Percentiles rank a stretch among this genome's conserved stretches.
These are phyloP conservation scores for Odocoileus virginianus DNA, from an alignment of 2,113 vertebrate genomes.

Conservation along the genomic window DNA sequence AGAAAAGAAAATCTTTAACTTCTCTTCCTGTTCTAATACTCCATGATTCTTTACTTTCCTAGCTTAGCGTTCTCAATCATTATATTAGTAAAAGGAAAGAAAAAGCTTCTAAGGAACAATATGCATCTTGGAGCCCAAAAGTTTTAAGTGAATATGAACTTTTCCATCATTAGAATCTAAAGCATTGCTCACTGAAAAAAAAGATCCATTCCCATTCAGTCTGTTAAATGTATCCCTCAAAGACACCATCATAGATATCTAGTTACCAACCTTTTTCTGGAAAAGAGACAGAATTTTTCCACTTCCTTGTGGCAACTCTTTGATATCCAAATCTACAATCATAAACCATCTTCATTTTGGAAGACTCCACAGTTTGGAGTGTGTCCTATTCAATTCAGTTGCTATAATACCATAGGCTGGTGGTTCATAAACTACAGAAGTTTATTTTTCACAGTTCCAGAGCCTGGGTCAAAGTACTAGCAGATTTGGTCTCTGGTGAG, in stretches of 20 bases:
- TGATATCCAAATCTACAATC: neutral
- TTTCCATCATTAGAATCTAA: neutral
- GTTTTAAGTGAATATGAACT: neutral
- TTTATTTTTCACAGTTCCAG: neutral
- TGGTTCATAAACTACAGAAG: neutral
- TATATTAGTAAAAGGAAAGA: neutral
- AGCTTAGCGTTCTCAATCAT: neutral
- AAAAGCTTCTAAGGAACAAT: neutral
- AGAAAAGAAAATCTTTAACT: neutral
- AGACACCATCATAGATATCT: neutral
- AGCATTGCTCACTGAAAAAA: neutral
- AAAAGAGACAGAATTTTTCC: neutral
- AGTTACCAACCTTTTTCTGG: neutral
- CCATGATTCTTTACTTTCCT: neutral
- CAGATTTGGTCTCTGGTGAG: neutral
- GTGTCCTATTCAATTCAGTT: neutral
- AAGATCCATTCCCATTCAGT: neutral
- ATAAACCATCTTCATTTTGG: neutral
- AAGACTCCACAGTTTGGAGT: neutral
- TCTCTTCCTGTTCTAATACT: neutral
- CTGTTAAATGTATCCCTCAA: neutral
- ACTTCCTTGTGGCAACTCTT: neutral
- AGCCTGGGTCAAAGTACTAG: neutral
- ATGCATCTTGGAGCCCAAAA: neutral
- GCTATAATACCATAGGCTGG: neutral